A percentile compares a stretch with the other conserved stretches of the same genome.
phyloP scores from a whole-genome alignment of 1,140 invertebrate species.

The Diorhabda sublineata region DNA sequence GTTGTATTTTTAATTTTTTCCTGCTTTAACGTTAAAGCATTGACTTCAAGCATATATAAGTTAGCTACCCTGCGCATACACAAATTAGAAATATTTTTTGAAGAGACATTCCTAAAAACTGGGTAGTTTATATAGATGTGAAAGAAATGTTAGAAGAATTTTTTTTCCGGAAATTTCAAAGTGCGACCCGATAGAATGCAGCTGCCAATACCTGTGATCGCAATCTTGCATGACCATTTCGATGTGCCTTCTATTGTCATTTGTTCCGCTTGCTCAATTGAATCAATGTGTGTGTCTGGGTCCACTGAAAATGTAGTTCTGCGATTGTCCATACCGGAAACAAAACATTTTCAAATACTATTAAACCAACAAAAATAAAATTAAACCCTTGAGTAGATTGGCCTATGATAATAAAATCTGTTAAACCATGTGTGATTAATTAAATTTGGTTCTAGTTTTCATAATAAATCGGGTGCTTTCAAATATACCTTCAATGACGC shows the following conservation, averaged over 20 bases:
- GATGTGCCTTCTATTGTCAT: slow-evolving; percentile 98
- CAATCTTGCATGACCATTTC: slow-evolving; percentile 99
- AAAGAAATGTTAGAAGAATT: neutral
- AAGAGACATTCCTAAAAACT: slow-evolving; percentile 4
- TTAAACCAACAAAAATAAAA: neutral
- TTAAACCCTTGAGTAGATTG: too few relatives aligned
- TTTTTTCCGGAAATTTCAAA: neutral
- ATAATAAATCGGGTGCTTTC: too few relatives aligned
- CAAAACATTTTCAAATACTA: slow-evolving; percentile 32
- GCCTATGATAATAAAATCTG: too few relatives aligned
- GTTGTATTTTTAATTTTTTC: too few relatives aligned
- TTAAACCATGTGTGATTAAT: too few relatives aligned
- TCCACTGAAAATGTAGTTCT: slow-evolving; percentile 97
- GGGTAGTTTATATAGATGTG: neutral
- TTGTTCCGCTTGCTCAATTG: slow-evolving; percentile 94
- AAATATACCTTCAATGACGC: too few relatives aligned
- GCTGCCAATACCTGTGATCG: slow-evolving; percentile 81
- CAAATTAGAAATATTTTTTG: slow-evolving; percentile 12
- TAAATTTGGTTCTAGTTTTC: too few relatives aligned
- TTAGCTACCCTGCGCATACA: slow-evolving; percentile 7
- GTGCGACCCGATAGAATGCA: slow-evolving; percentile 46
- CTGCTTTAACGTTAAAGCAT: too few relatives aligned
- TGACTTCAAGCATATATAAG: too few relatives aligned
- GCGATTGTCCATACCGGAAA: slow-evolving; percentile 54
- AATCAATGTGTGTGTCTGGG: slow-evolving; percentile 97